Evolutionary conservation across 2,888 invertebrate species (phyloP).

Genomic region (Monoplex corrugatus): DNA sequence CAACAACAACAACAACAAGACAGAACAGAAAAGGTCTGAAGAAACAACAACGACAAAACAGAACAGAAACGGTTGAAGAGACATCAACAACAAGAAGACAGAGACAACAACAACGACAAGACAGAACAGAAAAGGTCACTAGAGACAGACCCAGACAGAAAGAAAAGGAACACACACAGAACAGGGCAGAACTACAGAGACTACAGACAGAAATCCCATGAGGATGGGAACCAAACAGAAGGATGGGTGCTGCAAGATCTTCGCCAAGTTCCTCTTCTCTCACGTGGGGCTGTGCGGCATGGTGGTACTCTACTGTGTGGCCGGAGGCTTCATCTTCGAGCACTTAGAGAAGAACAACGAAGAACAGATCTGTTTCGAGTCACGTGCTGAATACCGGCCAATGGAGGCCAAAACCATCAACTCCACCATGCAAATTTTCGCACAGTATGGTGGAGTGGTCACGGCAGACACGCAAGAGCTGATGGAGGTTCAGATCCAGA

Average conservation of each 20-base stretch:
- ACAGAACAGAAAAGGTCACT: no score
- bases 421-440: constrained; percentile 71
- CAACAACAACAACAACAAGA: no score
- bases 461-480: constrained; percentile 72
- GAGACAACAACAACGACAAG: no score
- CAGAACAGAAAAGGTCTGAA: no score
- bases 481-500: constrained; percentile 72
- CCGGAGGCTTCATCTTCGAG: constrained; percentile 81
- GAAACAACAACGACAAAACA: no score
- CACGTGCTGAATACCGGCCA: constrained; percentile 73
- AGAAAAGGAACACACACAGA: no score
- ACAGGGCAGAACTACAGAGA: no score
- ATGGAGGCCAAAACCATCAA: constrained; percentile 75
- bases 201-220: no score
- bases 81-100: no score
- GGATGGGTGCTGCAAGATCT: constrained; percentile 73
- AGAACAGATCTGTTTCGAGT: constrained; percentile 77
- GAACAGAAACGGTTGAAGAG: no score
- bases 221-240: constrained; percentile 55
- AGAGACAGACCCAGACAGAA: no score
- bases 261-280: constrained; percentile 80
- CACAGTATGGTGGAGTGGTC: constrained; percentile 57
- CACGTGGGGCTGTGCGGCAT: constrained; percentile 80
- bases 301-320: constrained; percentile 79
- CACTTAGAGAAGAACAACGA: constrained; percentile 81